These are phyloP conservation scores for Hephaestus fuliginosus DNA, from an alignment of 2,797 vertebrate species.

Conservation along the genomic window DNA sequence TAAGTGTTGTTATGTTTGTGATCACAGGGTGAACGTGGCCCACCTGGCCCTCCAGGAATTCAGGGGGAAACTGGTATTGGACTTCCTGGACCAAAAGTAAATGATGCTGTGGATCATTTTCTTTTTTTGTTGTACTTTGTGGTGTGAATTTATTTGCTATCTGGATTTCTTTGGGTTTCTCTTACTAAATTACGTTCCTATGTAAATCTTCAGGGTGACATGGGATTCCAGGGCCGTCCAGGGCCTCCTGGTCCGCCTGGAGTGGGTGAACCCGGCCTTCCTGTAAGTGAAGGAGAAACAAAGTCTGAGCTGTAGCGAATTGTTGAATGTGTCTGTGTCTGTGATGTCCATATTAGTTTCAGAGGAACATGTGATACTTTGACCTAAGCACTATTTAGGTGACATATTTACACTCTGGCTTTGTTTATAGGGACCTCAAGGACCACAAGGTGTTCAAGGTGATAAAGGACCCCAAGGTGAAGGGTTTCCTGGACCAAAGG, in stretches of 20 bases:
- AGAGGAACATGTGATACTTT: conserved; percentile 14
- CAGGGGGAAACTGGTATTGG: conserved; percentile 92
- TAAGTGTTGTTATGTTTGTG: conserved; percentile 36
- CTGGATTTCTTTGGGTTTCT: neutral
- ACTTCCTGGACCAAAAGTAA: conserved; percentile 91
- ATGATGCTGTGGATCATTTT: neutral
- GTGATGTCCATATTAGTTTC: neutral
- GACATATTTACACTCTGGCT: conserved; percentile 17
- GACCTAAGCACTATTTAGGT: conserved; percentile 4
- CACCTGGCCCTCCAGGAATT: conserved; percentile 87
- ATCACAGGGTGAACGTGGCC: conserved; percentile 91
- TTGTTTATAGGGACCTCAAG: conserved; percentile 91
- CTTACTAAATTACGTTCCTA: neutral
- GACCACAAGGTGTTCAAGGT: conserved; percentile 91
- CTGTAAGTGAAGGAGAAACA: conserved; percentile 82
- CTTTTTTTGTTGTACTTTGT: neutral
- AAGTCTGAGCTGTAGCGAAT: neutral
- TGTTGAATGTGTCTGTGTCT: conserved; percentile 9
- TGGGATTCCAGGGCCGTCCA: conserved; percentile 88
- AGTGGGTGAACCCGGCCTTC: conserved; percentile 88
- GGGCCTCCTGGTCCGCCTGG: conserved; percentile 90
- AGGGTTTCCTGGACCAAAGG: conserved; percentile 92
- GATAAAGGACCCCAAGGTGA: conserved; percentile 91
- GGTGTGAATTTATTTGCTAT: neutral
- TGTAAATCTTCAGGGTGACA: conserved; percentile 87